These are phyloP conservation scores for Ormyrus thymus DNA, from an alignment of 2,888 invertebrate genomes.

Conservation along the genomic window DNA sequence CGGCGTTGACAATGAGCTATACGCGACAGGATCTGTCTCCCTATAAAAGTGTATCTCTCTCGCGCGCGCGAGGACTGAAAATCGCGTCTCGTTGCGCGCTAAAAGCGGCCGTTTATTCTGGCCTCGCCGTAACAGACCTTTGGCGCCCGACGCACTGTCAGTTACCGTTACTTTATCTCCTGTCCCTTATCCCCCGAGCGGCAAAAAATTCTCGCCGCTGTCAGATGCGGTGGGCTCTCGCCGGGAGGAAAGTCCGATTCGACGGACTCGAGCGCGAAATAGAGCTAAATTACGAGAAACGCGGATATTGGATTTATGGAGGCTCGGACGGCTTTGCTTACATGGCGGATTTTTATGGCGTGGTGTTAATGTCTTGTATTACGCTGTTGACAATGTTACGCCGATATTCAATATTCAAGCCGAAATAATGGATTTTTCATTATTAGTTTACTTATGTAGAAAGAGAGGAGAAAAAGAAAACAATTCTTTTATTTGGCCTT, in stretches of 20 bases:
- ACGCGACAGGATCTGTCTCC: constrained; percentile 27
- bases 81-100: constrained; percentile 19
- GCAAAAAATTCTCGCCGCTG: constrained; percentile 7
- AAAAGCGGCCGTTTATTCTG: constrained; percentile 42
- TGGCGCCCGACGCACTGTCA: constrained; percentile 3
- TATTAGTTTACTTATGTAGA: too few species aligned
- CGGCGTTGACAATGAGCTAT: constrained; percentile 55
- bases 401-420: too few species aligned
- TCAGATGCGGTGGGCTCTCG: not conserved
- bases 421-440: too few species aligned
- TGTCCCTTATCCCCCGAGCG: constrained; percentile 12
- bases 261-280: not conserved
- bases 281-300: not conserved
- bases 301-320: not conserved
- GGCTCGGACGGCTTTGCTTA: too few species aligned
- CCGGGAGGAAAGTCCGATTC: not conserved
- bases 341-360: too few species aligned
- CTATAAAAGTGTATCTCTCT: not conserved
- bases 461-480: too few species aligned
- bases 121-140: constrained; percentile 2
- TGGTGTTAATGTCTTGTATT: too few species aligned
- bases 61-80: constrained; percentile 33
- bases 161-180: constrained; percentile 33
- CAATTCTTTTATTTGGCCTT: too few species aligned
- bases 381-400: too few species aligned